phyloP scores from a whole-genome alignment of 2,888 invertebrate genomes.

The Sycophila texana region DNA sequence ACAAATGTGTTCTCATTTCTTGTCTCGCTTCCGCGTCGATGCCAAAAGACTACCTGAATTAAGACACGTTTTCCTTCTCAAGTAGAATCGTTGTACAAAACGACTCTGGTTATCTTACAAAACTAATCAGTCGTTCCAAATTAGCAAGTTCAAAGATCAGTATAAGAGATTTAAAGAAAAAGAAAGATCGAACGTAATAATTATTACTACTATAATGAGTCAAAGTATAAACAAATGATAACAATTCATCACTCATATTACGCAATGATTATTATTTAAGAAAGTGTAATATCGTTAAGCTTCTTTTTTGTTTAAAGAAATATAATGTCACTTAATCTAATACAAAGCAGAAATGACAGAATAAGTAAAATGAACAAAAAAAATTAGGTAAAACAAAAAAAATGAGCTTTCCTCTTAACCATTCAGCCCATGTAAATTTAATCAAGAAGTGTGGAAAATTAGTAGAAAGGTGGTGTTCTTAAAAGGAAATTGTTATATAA shows the following conservation, averaged over 20 bases:
- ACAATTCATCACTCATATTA: too few species aligned
- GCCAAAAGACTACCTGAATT: neutral
- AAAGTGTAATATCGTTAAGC: too few species aligned
- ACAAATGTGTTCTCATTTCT: neutral
- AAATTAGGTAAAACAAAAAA: too few species aligned
- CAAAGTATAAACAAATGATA: too few species aligned
- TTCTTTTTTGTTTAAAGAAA: too few species aligned
- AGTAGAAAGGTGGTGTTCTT: neutral
- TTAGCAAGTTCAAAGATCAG: neutral
- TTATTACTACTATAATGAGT: too few species aligned
- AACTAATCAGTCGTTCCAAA: conserved; percentile 8
- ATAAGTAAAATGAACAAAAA: too few species aligned
- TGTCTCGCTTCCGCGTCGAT: neutral
- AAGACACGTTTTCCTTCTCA: neutral
- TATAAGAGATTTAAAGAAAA: too few species aligned
- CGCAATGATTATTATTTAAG: too few species aligned
- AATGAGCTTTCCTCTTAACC: too few species aligned
- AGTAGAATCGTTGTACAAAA: neutral
- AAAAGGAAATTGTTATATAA: conserved; percentile 43
- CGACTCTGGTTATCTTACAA: conserved; percentile 2
- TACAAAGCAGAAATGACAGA: too few species aligned
- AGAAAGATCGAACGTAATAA: neutral
- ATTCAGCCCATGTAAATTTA: neutral
- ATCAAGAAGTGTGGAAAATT: conserved; percentile 13
- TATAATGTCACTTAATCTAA: too few species aligned